Conservation (phyloP, 2,113 vertebrate species). For the Donacobius atricapilla region DNA sequence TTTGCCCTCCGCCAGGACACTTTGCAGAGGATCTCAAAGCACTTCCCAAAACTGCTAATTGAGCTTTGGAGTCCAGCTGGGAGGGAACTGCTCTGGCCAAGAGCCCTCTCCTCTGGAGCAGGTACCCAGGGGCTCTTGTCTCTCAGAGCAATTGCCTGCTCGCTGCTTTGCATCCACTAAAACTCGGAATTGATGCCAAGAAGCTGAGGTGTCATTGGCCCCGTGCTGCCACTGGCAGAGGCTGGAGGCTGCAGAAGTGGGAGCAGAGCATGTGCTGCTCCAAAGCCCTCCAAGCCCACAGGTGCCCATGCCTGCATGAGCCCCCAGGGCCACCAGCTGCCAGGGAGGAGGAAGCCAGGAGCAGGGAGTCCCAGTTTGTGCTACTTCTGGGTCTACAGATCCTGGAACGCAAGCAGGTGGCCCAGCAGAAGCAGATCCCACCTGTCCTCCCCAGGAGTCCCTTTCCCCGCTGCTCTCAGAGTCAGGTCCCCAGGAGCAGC, state of each 20-base stretch:
- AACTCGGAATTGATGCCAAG: background rate
- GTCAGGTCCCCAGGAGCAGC: background rate
- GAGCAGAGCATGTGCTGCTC: rapidly evolving
- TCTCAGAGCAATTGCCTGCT: background rate
- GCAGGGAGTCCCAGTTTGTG: background rate
- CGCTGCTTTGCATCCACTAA: background rate
- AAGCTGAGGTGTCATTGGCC: background rate
- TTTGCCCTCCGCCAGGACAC: constrained; percentile 37
- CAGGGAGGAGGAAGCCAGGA: background rate
- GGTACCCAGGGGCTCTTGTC: background rate
- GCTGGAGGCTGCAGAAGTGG: background rate
- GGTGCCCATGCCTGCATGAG: background rate
- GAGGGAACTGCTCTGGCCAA: background rate
- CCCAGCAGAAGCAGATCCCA: background rate
- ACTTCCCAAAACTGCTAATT: background rate
- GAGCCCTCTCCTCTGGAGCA: background rate
- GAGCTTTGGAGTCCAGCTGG: background rate
- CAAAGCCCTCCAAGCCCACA: rapidly evolving
- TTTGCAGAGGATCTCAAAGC: background rate
- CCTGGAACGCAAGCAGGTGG: too few relatives aligned
- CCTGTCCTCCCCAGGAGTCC: background rate
- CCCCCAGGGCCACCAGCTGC: background rate
- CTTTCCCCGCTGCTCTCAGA: rapidly evolving
- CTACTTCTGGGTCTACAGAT: rapidly evolving
- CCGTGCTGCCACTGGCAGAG: rapidly evolving